Conservation (phyloP, 2,113 vertebrate species). For the Callipepla squamata region DNA sequence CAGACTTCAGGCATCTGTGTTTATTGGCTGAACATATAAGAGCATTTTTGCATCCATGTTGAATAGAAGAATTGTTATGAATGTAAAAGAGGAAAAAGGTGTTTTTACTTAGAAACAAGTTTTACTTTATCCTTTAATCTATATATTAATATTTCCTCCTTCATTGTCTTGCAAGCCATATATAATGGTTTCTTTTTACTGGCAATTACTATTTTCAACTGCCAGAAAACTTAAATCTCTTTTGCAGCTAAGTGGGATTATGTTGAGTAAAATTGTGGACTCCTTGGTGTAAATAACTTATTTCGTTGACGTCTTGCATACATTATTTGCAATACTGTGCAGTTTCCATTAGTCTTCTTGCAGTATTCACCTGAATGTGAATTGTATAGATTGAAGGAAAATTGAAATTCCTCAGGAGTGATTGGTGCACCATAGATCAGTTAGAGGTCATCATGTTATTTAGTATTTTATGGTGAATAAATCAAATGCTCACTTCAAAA, state of each 20-base stretch:
- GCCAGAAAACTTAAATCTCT: not conserved
- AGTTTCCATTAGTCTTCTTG: not conserved
- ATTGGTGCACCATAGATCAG: not conserved
- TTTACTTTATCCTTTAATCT: not conserved
- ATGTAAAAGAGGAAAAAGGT: rapidly evolving
- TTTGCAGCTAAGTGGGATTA: not conserved
- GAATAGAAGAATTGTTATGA: not conserved
- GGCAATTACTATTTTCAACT: not conserved
- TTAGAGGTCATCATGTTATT: conserved; percentile 59
- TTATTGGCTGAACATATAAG: not conserved
- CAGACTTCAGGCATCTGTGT: not conserved
- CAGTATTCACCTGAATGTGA: not conserved
- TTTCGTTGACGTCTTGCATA: not conserved
- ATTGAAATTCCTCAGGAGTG: conserved; percentile 31
- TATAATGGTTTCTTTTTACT: not conserved
- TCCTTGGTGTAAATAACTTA: not conserved
- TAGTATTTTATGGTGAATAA: conserved; percentile 61
- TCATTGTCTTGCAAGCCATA: not conserved
- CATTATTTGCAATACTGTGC: not conserved
- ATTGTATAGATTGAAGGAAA: not conserved
- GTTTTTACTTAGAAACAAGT: not conserved
- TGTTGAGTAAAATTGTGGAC: not conserved
- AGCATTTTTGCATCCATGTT: not conserved
- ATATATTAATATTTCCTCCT: not conserved
- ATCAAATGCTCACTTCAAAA: conserved; percentile 51